A percentile compares a stretch with the other conserved stretches of the same genome.
These are phyloP conservation scores for Bufo gargarizans DNA, from an alignment of 2,113 vertebrate genomes.

Conservation along the genomic window DNA sequence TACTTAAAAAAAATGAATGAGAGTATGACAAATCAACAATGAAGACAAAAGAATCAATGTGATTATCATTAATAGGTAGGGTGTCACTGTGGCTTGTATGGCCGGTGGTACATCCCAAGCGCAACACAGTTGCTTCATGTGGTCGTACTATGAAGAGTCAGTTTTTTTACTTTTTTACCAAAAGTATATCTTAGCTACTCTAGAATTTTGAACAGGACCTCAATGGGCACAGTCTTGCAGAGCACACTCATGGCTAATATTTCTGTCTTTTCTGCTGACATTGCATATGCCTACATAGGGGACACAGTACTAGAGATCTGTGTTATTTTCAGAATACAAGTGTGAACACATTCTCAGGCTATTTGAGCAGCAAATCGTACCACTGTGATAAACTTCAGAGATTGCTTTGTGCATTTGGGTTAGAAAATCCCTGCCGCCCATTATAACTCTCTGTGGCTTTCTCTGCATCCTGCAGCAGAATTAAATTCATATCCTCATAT, in stretches of 20 bases:
- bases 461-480: not conserved
- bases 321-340: not conserved
- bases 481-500: constrained; percentile 2
- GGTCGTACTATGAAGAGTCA: too few relatives aligned
- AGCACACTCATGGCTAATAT: not conserved
- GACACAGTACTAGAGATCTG: not conserved
- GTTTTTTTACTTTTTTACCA: too few relatives aligned
- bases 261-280: not conserved
- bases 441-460: constrained; percentile 10
- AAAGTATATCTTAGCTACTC: not conserved
- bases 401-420: not conserved
- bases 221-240: not conserved
- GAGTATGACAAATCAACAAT: too few relatives aligned
- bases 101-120: too few relatives aligned
- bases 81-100: too few relatives aligned
- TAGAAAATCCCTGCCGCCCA: constrained; percentile 9
- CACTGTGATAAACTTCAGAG: not conserved
- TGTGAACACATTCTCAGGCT: not conserved
- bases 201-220: not conserved
- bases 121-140: too few relatives aligned
- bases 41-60: too few relatives aligned
- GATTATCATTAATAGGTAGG: too few relatives aligned
- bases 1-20: too few relatives aligned
- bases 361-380: constrained; percentile 8
- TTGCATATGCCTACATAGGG: not conserved